Percentiles rank a stretch among this genome's conserved stretches.
phyloP scores from a whole-genome alignment of 2,888 invertebrate species.

The Limenitis camilla region DNA sequence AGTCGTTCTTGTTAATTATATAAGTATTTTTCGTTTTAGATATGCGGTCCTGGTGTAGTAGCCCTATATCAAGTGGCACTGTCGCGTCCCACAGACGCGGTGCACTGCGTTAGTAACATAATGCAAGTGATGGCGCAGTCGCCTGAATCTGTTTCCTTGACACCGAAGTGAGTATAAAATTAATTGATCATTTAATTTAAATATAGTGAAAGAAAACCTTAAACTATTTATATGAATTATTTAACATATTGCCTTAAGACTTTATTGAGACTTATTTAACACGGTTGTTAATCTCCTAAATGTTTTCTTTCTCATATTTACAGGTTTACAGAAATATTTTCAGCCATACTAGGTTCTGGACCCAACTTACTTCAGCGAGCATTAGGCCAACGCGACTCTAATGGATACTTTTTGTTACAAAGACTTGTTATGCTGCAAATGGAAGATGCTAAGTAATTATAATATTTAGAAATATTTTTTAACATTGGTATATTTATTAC shows the following conservation, averaged over 20 bases:
- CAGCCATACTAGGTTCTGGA: conserved; percentile 34
- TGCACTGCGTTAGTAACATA: conserved; percentile 47
- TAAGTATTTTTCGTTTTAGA: conserved; percentile 31
- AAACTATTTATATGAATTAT: neutral
- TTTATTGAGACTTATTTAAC: no score
- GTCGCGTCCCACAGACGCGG: conserved; percentile 41
- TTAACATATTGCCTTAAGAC: no score
- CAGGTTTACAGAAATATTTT: conserved; percentile 51
- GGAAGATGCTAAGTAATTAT: conserved; percentile 16
- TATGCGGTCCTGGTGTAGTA: conserved; percentile 50
- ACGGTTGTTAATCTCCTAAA: neutral
- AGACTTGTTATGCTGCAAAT: conserved; percentile 36
- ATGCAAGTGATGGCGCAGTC: conserved; percentile 54
- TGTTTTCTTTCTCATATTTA: neutral
- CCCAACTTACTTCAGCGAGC: conserved; percentile 54
- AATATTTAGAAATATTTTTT: neutral
- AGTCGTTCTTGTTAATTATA: neutral
- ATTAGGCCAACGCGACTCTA: conserved; percentile 43
- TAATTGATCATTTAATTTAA: neutral
- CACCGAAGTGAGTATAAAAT: conserved; percentile 40
- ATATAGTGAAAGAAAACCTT: neutral
- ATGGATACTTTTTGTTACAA: conserved; percentile 39
- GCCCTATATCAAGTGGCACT: conserved; percentile 40
- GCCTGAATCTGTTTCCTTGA: conserved; percentile 55
- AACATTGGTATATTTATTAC: neutral